Evolutionary conservation across 2,888 invertebrate genomes (phyloP), one percentile per base, ranked within the genome.

Genomic region (Dysmachus trigonus): DNA sequence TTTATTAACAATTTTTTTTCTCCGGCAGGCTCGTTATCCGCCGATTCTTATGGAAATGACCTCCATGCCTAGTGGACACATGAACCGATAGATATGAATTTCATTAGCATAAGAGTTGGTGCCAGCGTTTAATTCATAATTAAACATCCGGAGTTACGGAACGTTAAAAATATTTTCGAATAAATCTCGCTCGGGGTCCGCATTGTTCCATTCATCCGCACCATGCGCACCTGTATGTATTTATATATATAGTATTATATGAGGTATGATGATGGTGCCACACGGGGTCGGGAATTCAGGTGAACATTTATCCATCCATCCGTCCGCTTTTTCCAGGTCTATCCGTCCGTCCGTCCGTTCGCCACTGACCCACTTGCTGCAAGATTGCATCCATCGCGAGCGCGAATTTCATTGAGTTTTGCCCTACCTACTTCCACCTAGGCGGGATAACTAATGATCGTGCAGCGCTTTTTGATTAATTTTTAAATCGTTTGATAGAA

Each of bases 401-500:
- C 62, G 62, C 47, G n/a, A 62, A 72, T 72, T 72, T 41, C 83
- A 83, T 72, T 83, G 77, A 38, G 22, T 8, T n/a, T n/a, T 41
- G 72, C 85, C 85, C 47, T 74, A 85, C 85, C 85, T 51, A 74
- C 33, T 85, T 85, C 85, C 85, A 85, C 73, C 51, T 85, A 74
- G 85, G 85, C 38, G 83, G 83, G 83, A 83, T 83, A 83, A 83
- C 83, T 83, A 83, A 83, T 83, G 83, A 83, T 83, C 72, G 72
- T 41, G 38, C 72, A 41, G 33, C 13, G 83, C 72, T 51, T 73
- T 85, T 74, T 85, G 41, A 74, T 84, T 84, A 84, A 84, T 85
- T 85, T 85, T 72, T 73, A 41, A 85, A 85, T 85, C 74, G 73
- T 74, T 74, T 74, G 85, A 85, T 85, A 74, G 73, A 74, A 85